phyloP scores from a whole-genome alignment of 92 coral and sea anemone species.

The Epizoanthus illoricatus region DNA sequence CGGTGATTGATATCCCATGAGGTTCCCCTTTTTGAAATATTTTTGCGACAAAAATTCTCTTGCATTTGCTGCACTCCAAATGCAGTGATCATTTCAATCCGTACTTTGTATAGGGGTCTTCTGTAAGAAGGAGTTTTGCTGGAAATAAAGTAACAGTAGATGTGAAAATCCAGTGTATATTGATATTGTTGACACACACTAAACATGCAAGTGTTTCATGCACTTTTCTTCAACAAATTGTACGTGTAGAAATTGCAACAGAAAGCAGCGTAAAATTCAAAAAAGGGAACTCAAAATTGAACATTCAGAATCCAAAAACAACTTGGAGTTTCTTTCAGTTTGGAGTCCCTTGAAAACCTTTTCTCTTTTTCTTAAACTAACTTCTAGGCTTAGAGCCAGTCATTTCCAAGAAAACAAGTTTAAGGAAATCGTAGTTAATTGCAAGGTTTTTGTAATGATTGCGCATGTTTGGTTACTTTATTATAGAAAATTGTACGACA shows the following conservation, averaged over 20 bases:
- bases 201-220: background rate
- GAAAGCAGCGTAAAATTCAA: too few species aligned
- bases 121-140: conserved; percentile 16
- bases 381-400: too few species aligned
- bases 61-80: conserved; percentile 4
- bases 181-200: background rate
- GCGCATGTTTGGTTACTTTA: too few species aligned
- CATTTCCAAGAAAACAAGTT: too few species aligned
- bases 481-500: too few species aligned
- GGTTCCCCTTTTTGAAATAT: conserved; percentile 37
- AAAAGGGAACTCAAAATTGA: too few species aligned
- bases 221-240: background rate
- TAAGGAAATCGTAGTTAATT: too few species aligned
- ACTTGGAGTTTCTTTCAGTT: too few species aligned
- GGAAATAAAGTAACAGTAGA: background rate
- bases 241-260: too few species aligned
- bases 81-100: conserved; percentile 1
- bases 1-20: conserved; percentile 39
- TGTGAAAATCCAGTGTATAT: background rate
- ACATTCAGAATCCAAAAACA: background rate
- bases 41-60: conserved; percentile 28
- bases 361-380: too few species aligned
- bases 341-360: too few species aligned
- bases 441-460: too few species aligned
- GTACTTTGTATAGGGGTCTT: conserved; percentile 13